Conservation (phyloP, 2,797 vertebrate genomes). For the Tapera naevia region DNA sequence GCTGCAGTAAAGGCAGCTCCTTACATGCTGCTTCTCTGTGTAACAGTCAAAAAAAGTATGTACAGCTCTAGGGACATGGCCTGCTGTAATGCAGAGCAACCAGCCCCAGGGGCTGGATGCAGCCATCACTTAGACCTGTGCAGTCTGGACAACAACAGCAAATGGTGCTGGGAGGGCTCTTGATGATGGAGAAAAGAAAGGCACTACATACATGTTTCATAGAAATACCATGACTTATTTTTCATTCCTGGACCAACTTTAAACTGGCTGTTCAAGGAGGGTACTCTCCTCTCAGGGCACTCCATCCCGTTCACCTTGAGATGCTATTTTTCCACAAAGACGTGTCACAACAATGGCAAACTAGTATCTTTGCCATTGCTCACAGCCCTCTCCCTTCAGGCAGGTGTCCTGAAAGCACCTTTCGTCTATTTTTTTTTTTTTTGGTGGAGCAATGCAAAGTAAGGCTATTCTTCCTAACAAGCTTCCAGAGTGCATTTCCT, state of each 20-base stretch:
- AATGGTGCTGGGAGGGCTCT: accelerated
- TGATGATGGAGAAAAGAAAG: not conserved
- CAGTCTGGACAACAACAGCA: not conserved
- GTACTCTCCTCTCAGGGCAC: not conserved
- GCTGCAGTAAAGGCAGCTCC: not conserved
- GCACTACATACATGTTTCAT: accelerated
- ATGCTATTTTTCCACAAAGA: not conserved
- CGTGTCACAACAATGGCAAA: not conserved
- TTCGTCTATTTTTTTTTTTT: not conserved
- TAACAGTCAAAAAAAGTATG: not conserved
- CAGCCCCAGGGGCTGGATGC: not conserved
- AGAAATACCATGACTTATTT: not conserved
- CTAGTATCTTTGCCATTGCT: not conserved
- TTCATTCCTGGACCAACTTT: not conserved
- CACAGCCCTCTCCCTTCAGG: not conserved
- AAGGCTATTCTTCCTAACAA: not conserved
- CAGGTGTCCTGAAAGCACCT: not conserved
- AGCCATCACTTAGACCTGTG: not conserved
- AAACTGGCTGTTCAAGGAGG: not conserved
- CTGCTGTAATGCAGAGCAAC: not conserved
- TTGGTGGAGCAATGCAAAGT: not conserved
- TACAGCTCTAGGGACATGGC: not conserved
- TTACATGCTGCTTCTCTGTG: not conserved
- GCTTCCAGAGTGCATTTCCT: not conserved
- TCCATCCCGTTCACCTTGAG: not conserved